These are phyloP conservation scores for Drosophila silvestris DNA, from an alignment of 2,888 invertebrate genomes.

Conservation along the genomic window DNA sequence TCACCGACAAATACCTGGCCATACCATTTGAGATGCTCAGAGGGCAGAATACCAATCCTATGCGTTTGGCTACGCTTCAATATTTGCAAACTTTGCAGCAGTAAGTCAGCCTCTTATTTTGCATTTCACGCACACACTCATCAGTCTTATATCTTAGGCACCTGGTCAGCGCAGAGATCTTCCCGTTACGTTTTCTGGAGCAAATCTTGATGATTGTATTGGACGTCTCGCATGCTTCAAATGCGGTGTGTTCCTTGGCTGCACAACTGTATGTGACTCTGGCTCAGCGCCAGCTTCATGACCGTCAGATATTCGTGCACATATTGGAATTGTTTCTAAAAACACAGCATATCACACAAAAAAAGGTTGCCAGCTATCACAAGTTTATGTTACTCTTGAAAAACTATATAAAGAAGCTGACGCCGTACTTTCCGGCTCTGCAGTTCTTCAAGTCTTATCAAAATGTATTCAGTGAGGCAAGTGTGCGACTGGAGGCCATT, in stretches of 20 bases:
- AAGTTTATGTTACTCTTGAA: conserved; percentile 26
- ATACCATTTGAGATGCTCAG: conserved; percentile 51
- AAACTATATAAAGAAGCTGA: conserved; percentile 39
- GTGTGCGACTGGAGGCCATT: conserved; percentile 42
- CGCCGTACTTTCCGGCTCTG: conserved; percentile 30
- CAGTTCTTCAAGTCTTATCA: conserved; percentile 41
- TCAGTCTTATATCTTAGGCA: conserved; percentile 28
- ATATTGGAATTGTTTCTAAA: conserved; percentile 58
- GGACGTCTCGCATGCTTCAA: conserved; percentile 3
- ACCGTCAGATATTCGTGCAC: conserved; percentile 48
- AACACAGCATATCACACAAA: conserved; percentile 14
- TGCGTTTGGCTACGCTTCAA: conserved; percentile 41
- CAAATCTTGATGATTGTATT: conserved; percentile 51
- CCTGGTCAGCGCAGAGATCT: conserved; percentile 56
- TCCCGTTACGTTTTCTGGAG: conserved; percentile 59
- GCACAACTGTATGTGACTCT: conserved; percentile 52
- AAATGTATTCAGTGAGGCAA: conserved; percentile 20
- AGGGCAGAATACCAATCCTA: conserved; percentile 12
- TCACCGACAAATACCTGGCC: conserved; percentile 40
- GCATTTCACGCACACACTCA: neutral
- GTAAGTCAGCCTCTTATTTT: conserved; percentile 23
- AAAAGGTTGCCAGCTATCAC: conserved; percentile 14
- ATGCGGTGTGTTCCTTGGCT: conserved; percentile 33
- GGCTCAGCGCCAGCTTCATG: conserved; percentile 45
- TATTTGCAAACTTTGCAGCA: conserved; percentile 59